Percentiles rank a stretch among this genome's conserved stretches.
phyloP scores from a whole-genome alignment of 2,113 vertebrate species.

The Pedionomus torquatus region DNA sequence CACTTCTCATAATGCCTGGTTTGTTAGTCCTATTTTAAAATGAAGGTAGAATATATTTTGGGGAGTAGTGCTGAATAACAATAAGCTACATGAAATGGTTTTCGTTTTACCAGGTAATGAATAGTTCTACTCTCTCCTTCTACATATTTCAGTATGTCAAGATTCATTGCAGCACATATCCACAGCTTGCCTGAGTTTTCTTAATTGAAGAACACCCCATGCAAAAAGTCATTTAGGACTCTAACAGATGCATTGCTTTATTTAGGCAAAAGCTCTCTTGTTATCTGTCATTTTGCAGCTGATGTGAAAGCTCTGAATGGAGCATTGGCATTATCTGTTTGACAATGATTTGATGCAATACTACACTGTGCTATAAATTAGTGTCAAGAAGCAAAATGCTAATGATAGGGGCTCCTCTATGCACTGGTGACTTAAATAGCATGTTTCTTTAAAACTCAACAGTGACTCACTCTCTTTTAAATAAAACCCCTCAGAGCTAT shows the following conservation, averaged over 20 bases:
- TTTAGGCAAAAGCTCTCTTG: constrained; percentile 55
- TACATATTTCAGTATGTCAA: not conserved
- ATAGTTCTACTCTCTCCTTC: not conserved
- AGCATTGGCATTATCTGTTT: constrained; percentile 61
- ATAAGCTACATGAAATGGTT: not conserved
- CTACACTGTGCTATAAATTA: constrained; percentile 66
- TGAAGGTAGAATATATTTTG: not conserved
- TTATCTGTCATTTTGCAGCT: constrained; percentile 58
- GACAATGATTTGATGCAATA: constrained; percentile 60
- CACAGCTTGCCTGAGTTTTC: not conserved
- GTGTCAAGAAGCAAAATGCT: constrained; percentile 71
- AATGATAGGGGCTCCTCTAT: constrained; percentile 71
- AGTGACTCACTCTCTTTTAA: constrained; percentile 72
- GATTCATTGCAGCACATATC: not conserved
- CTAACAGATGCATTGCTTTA: constrained; percentile 42
- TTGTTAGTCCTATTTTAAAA: constrained; percentile 1
- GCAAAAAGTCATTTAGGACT: constrained; percentile 23
- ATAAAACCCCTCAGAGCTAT: constrained; percentile 58
- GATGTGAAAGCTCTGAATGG: constrained; percentile 55
- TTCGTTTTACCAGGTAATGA: constrained; percentile 1
- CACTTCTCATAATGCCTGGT: not conserved
- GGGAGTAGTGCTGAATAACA: not conserved
- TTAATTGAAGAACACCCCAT: constrained; percentile 5
- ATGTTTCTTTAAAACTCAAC: constrained; percentile 66
- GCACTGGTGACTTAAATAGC: constrained; percentile 73